phyloP scores from a whole-genome alignment of 2,888 invertebrate species.

The Scaptomyza polygonia region DNA sequence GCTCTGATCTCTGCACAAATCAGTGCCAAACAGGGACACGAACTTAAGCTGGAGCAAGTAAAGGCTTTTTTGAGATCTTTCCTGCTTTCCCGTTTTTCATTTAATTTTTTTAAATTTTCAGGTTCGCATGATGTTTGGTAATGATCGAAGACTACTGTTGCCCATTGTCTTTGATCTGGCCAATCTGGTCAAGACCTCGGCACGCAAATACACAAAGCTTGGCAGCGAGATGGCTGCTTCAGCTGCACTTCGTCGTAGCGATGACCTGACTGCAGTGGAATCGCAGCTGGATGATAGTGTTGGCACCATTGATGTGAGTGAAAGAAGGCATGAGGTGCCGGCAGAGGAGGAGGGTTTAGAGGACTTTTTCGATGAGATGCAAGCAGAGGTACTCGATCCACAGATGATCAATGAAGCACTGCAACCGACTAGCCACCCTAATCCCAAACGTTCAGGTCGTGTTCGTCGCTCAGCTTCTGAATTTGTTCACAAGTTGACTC shows the following conservation, averaged over 20 bases:
- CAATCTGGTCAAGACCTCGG: constrained; percentile 86
- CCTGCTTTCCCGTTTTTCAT: not conserved
- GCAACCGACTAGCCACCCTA: constrained; percentile 31
- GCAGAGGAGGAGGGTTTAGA: constrained; percentile 53
- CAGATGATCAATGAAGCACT: constrained; percentile 79
- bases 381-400: constrained; percentile 76
- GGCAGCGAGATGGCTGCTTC: constrained; percentile 52
- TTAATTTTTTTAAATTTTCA: constrained; percentile 55
- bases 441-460: constrained; percentile 23
- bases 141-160: constrained; percentile 86
- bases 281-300: constrained; percentile 48
- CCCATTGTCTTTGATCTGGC: constrained; percentile 88
- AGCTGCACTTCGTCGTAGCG: constrained; percentile 52
- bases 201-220: constrained; percentile 78
- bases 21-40: constrained; percentile 85
- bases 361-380: constrained; percentile 77
- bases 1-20: constrained; percentile 88
- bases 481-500: constrained; percentile 80
- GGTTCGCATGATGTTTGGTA: constrained; percentile 87
- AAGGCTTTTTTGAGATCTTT: constrained; percentile 26
- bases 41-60: constrained; percentile 87
- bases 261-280: constrained; percentile 59
- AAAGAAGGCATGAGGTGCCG: constrained; percentile 4
- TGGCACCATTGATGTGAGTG: constrained; percentile 57
- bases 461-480: constrained; percentile 66